A percentile compares a stretch with the other conserved stretches of the same genome.
phyloP scores from a whole-genome alignment of 35 echinoderm and acorn worm species.

The Eucidaris tribuloides region DNA sequence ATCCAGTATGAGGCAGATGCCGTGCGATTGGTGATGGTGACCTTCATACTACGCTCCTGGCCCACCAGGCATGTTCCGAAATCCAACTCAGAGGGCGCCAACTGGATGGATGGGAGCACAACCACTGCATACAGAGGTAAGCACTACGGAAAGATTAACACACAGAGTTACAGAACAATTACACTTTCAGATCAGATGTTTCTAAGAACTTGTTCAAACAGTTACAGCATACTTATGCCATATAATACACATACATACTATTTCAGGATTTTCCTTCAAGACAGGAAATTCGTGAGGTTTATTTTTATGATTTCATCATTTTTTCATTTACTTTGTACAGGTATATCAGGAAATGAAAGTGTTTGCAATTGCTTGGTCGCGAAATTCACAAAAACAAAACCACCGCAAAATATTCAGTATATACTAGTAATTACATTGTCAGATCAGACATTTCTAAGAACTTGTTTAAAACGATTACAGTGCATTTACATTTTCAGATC shows the following conservation, averaged over 20 bases:
- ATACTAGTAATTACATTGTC: neutral
- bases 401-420: too few species aligned
- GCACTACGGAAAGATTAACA: constrained; percentile 28
- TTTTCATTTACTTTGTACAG: too few species aligned
- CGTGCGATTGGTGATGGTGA: constrained; percentile 73
- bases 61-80: constrained; percentile 89
- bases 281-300: too few species aligned
- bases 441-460: too few species aligned
- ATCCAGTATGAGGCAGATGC: constrained; percentile 84
- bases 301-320: neutral
- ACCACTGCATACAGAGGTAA: constrained; percentile 80
- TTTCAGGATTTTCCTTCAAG: too few species aligned
- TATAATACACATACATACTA: neutral
- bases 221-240: neutral
- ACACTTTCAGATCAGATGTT: neutral
- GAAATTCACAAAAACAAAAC: too few species aligned
- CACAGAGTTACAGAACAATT: neutral
- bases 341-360: too few species aligned
- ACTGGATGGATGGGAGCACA: constrained; percentile 62
- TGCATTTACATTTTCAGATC: too few species aligned
- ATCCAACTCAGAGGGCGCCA: constrained; percentile 62
- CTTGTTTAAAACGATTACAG: too few species aligned
- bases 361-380: neutral
- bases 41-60: constrained; percentile 72
- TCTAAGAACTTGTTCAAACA: neutral